phyloP scores from a whole-genome alignment of 2,113 vertebrate species.

The Callocephalon fimbriatum region DNA sequence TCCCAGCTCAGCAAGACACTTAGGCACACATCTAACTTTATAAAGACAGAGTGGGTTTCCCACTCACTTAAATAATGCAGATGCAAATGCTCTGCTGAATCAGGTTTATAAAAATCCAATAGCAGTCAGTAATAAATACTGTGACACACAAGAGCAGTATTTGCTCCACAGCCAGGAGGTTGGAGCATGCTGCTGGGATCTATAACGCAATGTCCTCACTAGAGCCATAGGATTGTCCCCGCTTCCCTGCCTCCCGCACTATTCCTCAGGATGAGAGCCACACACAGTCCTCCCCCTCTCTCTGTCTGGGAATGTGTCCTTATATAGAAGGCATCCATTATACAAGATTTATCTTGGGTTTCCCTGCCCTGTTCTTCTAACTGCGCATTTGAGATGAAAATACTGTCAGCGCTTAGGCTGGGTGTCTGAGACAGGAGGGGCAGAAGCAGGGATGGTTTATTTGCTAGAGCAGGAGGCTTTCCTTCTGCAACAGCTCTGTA shows the following conservation, averaged over 20 bases:
- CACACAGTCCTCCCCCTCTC: background rate
- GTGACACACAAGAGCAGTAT: background rate
- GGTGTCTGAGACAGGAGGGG: background rate
- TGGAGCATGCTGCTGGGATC: background rate
- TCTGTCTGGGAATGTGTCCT: background rate
- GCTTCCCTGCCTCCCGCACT: rapidly evolving
- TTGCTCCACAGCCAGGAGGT: background rate
- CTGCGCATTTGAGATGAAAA: background rate
- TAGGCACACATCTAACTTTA: background rate
- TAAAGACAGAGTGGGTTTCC: background rate
- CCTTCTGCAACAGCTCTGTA: background rate
- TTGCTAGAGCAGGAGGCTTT: background rate
- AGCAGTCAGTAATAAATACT: background rate
- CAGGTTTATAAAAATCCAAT: background rate
- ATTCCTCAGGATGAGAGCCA: background rate
- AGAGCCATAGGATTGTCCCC: background rate
- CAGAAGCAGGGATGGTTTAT: background rate
- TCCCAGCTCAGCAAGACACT: slow-evolving; percentile 34
- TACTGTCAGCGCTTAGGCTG: background rate
- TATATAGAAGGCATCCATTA: background rate
- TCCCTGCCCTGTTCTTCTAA: background rate
- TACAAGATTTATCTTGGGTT: background rate
- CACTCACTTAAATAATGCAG: background rate
- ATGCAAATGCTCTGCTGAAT: slow-evolving; percentile 23
- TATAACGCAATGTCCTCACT: rapidly evolving